A percentile compares a stretch with the other conserved stretches of the same genome.
Evolutionary conservation across 2,797 vertebrate species (phyloP).

Genomic region (Morelia viridis): DNA sequence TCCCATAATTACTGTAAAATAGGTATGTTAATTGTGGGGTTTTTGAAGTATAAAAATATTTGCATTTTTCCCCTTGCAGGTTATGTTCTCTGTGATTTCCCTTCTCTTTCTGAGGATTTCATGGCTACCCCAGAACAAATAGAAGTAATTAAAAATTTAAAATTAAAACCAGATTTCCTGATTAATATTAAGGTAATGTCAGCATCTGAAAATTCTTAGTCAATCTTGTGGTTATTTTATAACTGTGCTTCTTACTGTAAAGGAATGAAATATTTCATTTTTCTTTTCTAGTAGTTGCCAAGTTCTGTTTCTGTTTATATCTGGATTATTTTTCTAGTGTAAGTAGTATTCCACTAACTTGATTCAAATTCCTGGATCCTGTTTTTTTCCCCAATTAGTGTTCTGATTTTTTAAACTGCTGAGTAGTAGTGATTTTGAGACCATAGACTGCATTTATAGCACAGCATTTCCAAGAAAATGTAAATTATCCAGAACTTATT

Average conservation of each 20-base stretch:
- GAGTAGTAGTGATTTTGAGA: neutral
- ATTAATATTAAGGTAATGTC: constrained; percentile 93
- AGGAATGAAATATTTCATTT: constrained; percentile 22
- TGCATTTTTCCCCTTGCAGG: constrained; percentile 71
- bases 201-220: constrained; percentile 27
- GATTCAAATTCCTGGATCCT: too few relatives aligned
- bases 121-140: constrained; percentile 83
- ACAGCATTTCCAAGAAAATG: neutral
- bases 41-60: neutral
- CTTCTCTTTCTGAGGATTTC: constrained; percentile 81
- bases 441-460: neutral
- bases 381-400: neutral
- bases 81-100: constrained; percentile 90
- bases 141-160: constrained; percentile 83
- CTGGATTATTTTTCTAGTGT: neutral
- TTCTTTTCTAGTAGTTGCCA: neutral
- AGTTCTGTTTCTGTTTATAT: neutral
- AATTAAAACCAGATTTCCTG: constrained; percentile 86
- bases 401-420: neutral
- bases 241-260: neutral
- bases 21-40: neutral
- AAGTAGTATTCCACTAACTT: neutral
- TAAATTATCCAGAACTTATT: neutral
- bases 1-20: neutral
- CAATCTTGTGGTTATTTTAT: constrained; percentile 26